Percentiles rank a stretch among this genome's conserved stretches.
Conservation (phyloP, 2,888 invertebrate species). For the Odontothrips loti region DNA sequence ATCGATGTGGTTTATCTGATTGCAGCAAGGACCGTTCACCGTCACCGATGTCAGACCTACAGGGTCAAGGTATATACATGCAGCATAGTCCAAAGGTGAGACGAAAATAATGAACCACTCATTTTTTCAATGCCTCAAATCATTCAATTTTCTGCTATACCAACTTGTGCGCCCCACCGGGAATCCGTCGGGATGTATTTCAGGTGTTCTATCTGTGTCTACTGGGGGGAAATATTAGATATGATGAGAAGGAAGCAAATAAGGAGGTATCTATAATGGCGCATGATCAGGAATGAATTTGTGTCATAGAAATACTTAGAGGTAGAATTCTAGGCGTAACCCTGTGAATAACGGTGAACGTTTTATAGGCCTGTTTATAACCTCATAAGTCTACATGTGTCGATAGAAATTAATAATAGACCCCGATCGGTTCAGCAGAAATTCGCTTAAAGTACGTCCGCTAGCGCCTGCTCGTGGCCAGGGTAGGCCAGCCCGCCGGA, state of each 20-base stretch:
- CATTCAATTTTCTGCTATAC: neutral
- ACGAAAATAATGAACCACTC: neutral
- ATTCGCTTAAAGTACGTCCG: too few species aligned
- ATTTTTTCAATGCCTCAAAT: too few species aligned
- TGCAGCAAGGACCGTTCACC: conserved; percentile 35
- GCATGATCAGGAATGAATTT: neutral
- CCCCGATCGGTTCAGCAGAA: too few species aligned
- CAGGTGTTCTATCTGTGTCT: conserved; percentile 7
- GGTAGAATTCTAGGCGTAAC: too few species aligned
- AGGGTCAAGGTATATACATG: conserved; percentile 39
- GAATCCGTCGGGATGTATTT: neutral
- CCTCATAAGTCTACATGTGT: too few species aligned
- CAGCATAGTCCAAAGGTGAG: conserved; percentile 49
- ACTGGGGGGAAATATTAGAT: conserved; percentile 1
- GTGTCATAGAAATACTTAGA: too few species aligned
- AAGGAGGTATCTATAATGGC: conserved; percentile 8
- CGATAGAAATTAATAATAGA: too few species aligned
- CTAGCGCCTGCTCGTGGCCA: too few species aligned
- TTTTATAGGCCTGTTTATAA: too few species aligned
- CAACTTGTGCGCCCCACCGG: neutral
- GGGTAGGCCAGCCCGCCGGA: too few species aligned
- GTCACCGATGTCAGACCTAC: conserved; percentile 36
- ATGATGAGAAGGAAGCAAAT: neutral
- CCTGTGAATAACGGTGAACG: too few species aligned
- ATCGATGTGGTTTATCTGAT: neutral